Conservation (phyloP, 2,797 vertebrate species). For the Pantherophis vulpinus region DNA sequence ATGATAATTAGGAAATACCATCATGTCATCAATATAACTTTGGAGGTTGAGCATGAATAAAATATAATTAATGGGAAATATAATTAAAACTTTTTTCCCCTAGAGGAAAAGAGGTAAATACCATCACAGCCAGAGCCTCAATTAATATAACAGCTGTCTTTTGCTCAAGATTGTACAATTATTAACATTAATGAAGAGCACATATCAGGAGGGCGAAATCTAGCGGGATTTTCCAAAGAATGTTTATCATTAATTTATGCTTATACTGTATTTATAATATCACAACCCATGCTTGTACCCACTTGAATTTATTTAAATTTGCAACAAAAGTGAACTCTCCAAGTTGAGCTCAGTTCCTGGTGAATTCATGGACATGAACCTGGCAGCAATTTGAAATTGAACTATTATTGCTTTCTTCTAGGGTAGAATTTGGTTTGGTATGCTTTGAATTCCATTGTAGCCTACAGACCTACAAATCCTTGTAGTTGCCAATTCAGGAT, state of each 20-base stretch:
- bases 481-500: neutral
- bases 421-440: neutral
- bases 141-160: conserved; percentile 57
- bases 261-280: neutral
- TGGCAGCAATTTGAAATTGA: neutral
- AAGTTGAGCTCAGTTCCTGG: neutral
- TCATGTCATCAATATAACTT: conserved; percentile 53
- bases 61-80: conserved; percentile 60
- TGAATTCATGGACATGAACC: neutral
- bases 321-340: conserved; percentile 8
- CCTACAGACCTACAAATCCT: neutral
- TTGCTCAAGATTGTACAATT: conserved; percentile 13
- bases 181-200: conserved; percentile 14
- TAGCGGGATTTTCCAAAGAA: conserved; percentile 12
- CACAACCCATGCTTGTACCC: conserved; percentile 19
- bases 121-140: conserved; percentile 42
- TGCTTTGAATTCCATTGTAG: neutral
- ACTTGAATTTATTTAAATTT: neutral
- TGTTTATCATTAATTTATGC: neutral
- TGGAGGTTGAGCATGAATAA: conserved; percentile 33
- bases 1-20: conserved; percentile 56
- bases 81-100: conserved; percentile 67
- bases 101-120: conserved; percentile 58
- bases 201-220: conserved; percentile 18
- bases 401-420: neutral